Conservation (phyloP, 2,888 invertebrate species). For the Euphydryas editha region DNA sequence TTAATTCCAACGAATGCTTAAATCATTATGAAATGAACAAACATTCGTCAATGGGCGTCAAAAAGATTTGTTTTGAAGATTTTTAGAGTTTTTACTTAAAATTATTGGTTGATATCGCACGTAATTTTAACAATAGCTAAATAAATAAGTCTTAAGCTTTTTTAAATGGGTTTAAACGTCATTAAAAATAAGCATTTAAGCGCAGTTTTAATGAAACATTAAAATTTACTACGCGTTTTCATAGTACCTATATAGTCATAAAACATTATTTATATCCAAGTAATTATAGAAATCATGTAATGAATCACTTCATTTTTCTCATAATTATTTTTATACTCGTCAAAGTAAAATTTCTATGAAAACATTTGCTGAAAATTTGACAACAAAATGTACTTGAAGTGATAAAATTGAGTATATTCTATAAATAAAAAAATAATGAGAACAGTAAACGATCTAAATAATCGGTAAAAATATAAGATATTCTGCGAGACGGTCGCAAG, state of each 20-base stretch:
- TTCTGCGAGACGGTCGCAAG: constrained; percentile 24
- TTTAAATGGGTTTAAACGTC: not conserved
- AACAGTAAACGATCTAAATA: constrained; percentile 26
- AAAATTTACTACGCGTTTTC: not conserved
- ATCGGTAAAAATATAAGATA: constrained; percentile 26
- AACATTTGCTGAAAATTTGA: not conserved
- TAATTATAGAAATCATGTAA: not conserved
- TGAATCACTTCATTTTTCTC: not conserved
- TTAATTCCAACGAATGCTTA: constrained; percentile 14
- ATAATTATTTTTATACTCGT: not conserved
- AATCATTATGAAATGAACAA: constrained; percentile 19
- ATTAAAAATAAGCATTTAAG: not conserved
- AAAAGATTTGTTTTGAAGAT: not conserved
- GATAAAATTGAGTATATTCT: not conserved
- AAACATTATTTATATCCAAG: not conserved
- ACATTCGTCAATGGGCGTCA: constrained; percentile 1
- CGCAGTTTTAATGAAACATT: not conserved
- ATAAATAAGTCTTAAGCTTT: too few relatives aligned
- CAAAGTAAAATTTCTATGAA: not conserved
- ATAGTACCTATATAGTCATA: not conserved
- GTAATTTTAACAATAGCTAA: too few relatives aligned
- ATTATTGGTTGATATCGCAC: not conserved
- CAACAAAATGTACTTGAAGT: not conserved
- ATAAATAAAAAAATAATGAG: constrained; percentile 30
- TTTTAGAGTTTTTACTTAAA: not conserved